Conservation (phyloP, 2,113 vertebrate species). For the Oryzias woworae region DNA sequence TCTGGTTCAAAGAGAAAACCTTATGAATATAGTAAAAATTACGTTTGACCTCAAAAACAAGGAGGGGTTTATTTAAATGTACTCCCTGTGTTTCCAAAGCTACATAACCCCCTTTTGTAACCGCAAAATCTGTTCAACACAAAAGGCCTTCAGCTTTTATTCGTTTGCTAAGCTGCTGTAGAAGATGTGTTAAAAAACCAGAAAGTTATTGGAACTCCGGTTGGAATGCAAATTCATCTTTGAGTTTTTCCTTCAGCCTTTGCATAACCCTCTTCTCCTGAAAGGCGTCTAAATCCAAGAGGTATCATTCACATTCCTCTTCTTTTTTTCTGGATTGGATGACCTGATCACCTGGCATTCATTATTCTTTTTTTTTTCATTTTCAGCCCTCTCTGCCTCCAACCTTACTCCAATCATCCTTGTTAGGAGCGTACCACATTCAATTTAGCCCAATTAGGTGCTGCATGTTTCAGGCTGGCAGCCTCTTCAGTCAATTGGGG, state of each 20-base stretch:
- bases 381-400: slow-evolving; percentile 38
- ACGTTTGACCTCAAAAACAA: no score
- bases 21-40: no score
- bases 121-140: no score
- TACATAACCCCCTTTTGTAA: no score
- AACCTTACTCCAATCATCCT: slow-evolving; percentile 40
- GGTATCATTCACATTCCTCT: slow-evolving; percentile 24
- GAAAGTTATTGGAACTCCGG: slow-evolving; percentile 42
- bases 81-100: no score
- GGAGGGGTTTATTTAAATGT: no score
- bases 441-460: slow-evolving; percentile 70
- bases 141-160: no score
- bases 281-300: slow-evolving; percentile 20
- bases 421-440: slow-evolving; percentile 71
- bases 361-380: slow-evolving; percentile 55
- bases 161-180: no score
- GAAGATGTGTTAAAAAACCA: no score
- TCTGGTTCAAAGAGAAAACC: no score
- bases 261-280: slow-evolving; percentile 24
- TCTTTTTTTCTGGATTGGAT: slow-evolving; percentile 31
- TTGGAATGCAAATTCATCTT: slow-evolving; percentile 50
- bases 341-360: slow-evolving; percentile 65
- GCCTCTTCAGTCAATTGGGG: slow-evolving; percentile 19
- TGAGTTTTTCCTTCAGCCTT: slow-evolving; percentile 24
- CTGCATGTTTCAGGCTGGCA: slow-evolving; percentile 67